Evolutionary conservation across 1,140 invertebrate genomes (phyloP), one percentile per base, ranked within the genome.

Genomic region (Anoplolepis gracilipes): DNA sequence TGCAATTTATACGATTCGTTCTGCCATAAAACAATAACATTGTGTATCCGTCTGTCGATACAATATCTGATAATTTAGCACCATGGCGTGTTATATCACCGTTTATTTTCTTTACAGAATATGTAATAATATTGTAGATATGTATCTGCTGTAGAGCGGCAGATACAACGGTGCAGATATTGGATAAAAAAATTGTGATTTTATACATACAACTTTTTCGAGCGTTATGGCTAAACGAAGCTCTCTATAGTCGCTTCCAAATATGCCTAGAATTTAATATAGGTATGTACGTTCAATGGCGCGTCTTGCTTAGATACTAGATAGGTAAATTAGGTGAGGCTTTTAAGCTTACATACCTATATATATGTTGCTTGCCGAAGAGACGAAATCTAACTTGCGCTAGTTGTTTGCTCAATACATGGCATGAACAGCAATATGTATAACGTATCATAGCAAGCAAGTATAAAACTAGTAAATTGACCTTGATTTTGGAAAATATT

Each of bases 261-360:
- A 65, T 36, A 42, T 16, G 1, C 13, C 30, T 53, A 36, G n/a
- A 53, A 53, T 78, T 4, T 49, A 78, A 36, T 28, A 33, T 22
- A n/a, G n/a, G n/a, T n/a, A 10, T n/a, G 10, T 30, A 65, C 30
- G 22, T 76, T 59, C 33, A 22, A 22, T 4, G 7, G 3, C 46
- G 19, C 49, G 19, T 59, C 1, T 46, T 62, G 1, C 33, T 49
- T 85, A 61, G 46, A 42, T 85, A 42, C 46, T 77, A n/a, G 25
- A 33, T 28, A 64, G 25, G 46, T 28, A 64, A 67, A 61, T 42
- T 85, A 22, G 49, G 25, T 22, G 33, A 77, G 39, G 46, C 82
- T 85, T 85, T 85, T 78, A 85, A 85, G 61, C 59, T 57, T 7
- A n/a, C 1, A 13, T 42, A 65, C 25, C 65, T 28, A 77, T 25